Evolutionary conservation across 2,113 vertebrate species (phyloP).

Genomic region (Mustelus asterias): DNA sequence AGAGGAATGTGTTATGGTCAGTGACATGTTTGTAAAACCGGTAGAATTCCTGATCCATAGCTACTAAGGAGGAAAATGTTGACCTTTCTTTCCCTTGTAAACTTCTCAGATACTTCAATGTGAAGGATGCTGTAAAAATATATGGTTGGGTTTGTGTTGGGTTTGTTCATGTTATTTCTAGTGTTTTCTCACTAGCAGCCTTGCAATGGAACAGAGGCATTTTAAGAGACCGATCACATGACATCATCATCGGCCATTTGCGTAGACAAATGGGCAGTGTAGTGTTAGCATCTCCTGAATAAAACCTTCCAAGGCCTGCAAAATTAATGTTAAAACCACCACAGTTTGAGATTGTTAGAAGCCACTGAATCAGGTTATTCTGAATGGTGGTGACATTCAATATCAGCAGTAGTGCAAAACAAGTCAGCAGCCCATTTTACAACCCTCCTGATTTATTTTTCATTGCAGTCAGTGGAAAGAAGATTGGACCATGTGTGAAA

Average conservation of each 20-base stretch:
- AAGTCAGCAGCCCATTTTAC: conserved; percentile 8
- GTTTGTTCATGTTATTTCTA: too few species aligned
- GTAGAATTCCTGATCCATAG: not conserved
- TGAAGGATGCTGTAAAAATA: not conserved
- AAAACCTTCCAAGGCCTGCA: too few species aligned
- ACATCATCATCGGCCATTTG: too few species aligned
- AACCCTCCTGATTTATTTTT: not conserved
- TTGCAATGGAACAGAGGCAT: too few species aligned
- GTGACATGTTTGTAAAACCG: not conserved
- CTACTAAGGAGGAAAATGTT: not conserved
- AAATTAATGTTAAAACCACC: too few species aligned
- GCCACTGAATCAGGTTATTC: not conserved
- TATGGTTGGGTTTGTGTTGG: not conserved
- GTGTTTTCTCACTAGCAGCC: too few species aligned
- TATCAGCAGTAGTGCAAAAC: not conserved
- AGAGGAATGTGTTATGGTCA: not conserved
- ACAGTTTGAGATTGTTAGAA: not conserved
- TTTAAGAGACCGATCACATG: too few species aligned
- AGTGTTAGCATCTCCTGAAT: too few species aligned
- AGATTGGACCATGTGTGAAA: not conserved
- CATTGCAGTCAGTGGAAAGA: not conserved
- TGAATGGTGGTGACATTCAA: conserved; percentile 1
- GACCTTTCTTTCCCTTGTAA: not conserved
- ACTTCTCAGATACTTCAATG: not conserved
- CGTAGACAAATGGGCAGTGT: too few species aligned